Base-by-base conservation (phyloP, 2,113 vertebrate species). In the Rousettus leschenaultii region DNA sequence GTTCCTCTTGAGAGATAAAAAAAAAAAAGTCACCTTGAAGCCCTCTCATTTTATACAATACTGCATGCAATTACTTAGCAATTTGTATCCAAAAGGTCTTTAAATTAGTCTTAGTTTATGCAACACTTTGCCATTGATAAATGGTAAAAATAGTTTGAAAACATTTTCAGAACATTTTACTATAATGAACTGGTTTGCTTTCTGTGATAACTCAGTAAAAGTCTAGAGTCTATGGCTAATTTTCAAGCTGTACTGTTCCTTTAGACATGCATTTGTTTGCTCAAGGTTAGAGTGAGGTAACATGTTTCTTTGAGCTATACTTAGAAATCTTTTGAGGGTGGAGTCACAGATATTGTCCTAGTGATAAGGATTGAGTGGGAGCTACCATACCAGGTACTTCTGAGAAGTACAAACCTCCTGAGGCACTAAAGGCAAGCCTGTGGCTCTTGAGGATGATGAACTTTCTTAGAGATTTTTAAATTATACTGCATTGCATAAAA, bases 131-230 rank as follows among this genome's bases (percentile, higher is more conserved):
- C 59, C 68, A 92, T 19, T 61, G 45, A 79, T 74, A 97, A 92
- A 79, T 92, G 80, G 86, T 84, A 75, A 97, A 97, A 96, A 74
- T 93, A 91, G 30, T 95, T 82, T 83, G 61, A 93, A 94, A 95
- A 30, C n/a, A 93, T 87, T 96, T 97, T 93, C 35, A 95, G 78
- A 83, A 71, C 38, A 84, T 94, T 95, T 94, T 88, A 40, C 53
- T 73, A 4, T 94, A 96, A 93, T 33, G 8, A 93, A 73, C 73
- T 83, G 6, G 28, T n/a, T 91, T 91, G 68, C 66, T 95, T 93
- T 51, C 26, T 89, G 2, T 89, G 35, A 77, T 88, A 83, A 59
- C 33, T 30, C 45, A 84, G 61, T 65, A 43, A 96, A 78, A 91
- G 4, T 51, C 59, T 66, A 26, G 6, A 75, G 16, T 65, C 10